Evolutionary conservation across 1,140 invertebrate genomes (phyloP), one percentile per base, ranked within the genome.

Genomic region (Octopus bimaculoides): DNA sequence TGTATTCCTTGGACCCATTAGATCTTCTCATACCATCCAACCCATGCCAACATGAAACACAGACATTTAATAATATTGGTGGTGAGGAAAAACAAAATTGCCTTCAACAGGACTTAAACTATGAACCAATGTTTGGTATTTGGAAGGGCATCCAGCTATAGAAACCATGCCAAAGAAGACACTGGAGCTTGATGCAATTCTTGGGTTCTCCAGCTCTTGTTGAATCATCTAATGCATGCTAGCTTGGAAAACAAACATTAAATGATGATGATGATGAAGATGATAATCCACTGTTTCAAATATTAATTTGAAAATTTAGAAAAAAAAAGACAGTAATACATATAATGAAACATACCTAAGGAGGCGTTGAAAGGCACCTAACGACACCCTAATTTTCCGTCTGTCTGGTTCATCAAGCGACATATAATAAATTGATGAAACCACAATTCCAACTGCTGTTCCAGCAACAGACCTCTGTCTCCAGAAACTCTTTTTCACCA

Each of bases 281-380:
- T 55, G 5, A 52, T 26, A 54, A 75, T 12, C 12, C 52, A 53
- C 5, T 54, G 53, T 10, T 56, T 14, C 10, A 54, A 56, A n/a
- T 9, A 69, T 54, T 61, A 66, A 77, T 8, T 17, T 14, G 54
- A 17, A 55, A 17, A 61, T 52, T 41, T 75, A 26, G 5, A 5
- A 52, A 10, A 71, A 0, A n/a, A 77, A 20, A 54, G 55, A 54
- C 79, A 79, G 17, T 20, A 77, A 75, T 14, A 81, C 54, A 54
- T 69, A 61, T 4, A 56, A 52, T 5, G 5, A 80, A 78, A 80
- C 81, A 79, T 83, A 89, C 90, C 90, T 89, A 8, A 89, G 79
- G 84, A 91, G 91, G 78, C 90, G 85, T 52, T 83, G 82, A 77
- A 89, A 80, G 52, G 90, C 90, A 79, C 88, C 87, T 76, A 88